Evolutionary conservation across 2,888 invertebrate species (phyloP), one percentile per base, ranked within the genome.

Genomic region (Lysandra bellargus): DNA sequence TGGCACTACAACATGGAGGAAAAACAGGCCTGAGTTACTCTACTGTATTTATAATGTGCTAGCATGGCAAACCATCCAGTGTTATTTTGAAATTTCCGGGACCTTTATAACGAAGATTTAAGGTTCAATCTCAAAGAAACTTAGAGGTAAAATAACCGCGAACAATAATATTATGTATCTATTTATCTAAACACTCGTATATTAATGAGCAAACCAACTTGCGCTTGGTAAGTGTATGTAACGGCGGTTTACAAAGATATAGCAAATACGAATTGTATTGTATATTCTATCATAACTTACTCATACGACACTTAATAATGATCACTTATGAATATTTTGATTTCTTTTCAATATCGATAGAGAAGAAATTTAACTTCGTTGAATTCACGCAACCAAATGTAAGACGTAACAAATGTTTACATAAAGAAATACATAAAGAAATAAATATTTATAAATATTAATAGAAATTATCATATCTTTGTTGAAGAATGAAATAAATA

Each of bases 161-260:
- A 57, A 57, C 57, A 5, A 49, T 49, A 57, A 4, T 53, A 53
- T 53, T 53, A 53, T 53, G 17, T 57, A 57, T 17, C 57, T 17
- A 57, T 57, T 57, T 80, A 79, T 37, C 69, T 17, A 69, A 69
- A 69, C 23, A 69, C 69, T 69, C 37, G 69, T 37, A 69, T 69
- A 69, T 69, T 69, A 69, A 69, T 69, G 79, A 79, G 73, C 80
- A 80, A 82, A 82, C 81, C 80, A 80, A 81, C 80, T 81, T 69
- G 14, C 37, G 69, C 5, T 37, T 33, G 69, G 30, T 23, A 69
- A 84, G 85, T 44, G 73, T 33, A 78, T 30, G 69, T 69, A 78
- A 40, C 44, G 64, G 23, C 1, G 5, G 44, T 17, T 40, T 40
- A 44, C 69, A 33, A 14, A 33, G 14, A 69, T 33, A 69, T 69